Evolutionary conservation across 2,797 vertebrate species (phyloP).

Genomic region (Synanceia verrucosa): DNA sequence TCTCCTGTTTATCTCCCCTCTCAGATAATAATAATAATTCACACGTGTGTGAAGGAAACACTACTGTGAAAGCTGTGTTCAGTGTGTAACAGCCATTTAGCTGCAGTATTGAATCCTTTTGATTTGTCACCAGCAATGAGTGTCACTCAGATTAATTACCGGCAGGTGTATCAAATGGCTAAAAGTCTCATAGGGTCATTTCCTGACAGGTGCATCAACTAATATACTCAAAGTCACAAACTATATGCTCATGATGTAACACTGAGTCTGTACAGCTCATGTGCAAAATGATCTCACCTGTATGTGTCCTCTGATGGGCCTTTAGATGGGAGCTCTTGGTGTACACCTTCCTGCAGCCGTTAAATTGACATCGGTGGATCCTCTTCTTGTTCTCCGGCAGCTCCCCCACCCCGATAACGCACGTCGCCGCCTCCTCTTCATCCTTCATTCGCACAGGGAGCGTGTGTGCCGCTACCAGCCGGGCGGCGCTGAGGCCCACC

Average conservation of each 20-base stretch:
- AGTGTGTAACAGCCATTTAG: slow-evolving; percentile 6
- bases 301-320: slow-evolving; percentile 99
- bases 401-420: slow-evolving; percentile 75
- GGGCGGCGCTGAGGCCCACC: slow-evolving; percentile 87
- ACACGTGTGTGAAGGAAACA: neutral
- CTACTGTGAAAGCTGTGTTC: neutral
- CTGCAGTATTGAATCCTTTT: slow-evolving; percentile 39
- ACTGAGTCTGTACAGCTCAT: neutral
- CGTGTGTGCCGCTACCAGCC: slow-evolving; percentile 84
- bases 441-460: slow-evolving; percentile 81
- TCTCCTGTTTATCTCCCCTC: neutral
- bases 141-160: slow-evolving; percentile 46
- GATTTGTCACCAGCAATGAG: slow-evolving; percentile 42
- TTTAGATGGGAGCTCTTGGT: slow-evolving; percentile 99
- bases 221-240: neutral
- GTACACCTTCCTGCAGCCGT: slow-evolving; percentile 99
- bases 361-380: slow-evolving; percentile 98
- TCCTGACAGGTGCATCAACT: neutral
- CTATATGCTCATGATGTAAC: neutral
- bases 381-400: slow-evolving; percentile 98
- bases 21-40: neutral
- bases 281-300: slow-evolving; percentile 84
- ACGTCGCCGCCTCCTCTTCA: slow-evolving; percentile 85
- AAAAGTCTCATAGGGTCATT: slow-evolving; percentile 4
- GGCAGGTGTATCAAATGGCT: slow-evolving; percentile 35